A percentile compares a stretch with the other conserved stretches of the same genome.
Conservation (phyloP, 2,113 vertebrate species). For the Microcebus tavaratra region DNA sequence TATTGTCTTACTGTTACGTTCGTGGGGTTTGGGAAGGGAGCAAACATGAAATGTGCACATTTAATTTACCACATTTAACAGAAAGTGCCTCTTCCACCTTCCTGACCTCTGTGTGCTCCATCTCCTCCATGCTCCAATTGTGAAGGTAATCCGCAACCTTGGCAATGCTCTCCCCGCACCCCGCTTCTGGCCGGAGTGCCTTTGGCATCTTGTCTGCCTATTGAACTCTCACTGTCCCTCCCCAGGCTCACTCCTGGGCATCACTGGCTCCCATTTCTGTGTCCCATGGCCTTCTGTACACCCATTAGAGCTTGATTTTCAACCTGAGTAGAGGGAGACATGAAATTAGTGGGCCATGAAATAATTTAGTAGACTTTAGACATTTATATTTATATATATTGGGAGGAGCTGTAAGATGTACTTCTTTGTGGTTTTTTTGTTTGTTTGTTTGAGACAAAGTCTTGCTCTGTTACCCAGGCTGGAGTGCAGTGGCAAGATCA, state of each 20-base stretch:
- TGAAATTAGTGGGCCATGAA: not conserved
- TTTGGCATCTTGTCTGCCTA: not conserved
- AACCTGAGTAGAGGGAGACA: not conserved
- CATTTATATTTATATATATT: not conserved
- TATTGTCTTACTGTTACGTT: not conserved
- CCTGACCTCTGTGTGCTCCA: no score
- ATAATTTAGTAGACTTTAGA: not conserved
- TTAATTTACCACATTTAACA: not conserved
- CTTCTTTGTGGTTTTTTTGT: not conserved
- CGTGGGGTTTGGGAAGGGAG: not conserved
- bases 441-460: no score
- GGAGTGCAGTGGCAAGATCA: no score
- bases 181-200: not conserved
- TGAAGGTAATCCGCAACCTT: not conserved
- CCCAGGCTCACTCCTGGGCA: not conserved
- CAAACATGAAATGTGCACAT: not conserved
- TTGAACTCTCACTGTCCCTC: not conserved
- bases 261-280: not conserved
- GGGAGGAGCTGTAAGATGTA: not conserved
- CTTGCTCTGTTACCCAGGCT: no score
- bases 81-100: not conserved
- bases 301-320: not conserved
- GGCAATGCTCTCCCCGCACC: not conserved
- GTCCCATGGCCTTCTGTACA: not conserved
- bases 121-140: not conserved